Evolutionary conservation across 2,888 invertebrate species (phyloP).

Genomic region (Lottia gigantea): DNA sequence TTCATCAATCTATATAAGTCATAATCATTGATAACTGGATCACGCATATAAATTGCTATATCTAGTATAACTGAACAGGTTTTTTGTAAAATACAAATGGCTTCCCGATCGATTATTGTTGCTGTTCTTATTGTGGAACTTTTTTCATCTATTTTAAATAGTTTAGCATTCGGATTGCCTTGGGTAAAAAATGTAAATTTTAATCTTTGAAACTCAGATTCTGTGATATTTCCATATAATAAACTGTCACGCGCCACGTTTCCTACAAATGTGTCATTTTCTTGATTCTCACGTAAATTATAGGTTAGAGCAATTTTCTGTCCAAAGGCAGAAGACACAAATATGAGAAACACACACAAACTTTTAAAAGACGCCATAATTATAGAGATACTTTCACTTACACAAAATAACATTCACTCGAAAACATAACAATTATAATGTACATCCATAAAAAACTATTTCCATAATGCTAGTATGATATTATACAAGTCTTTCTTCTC

Average conservation of each 20-base stretch:
- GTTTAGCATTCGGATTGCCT: constrained; percentile 43
- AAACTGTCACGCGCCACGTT: constrained; percentile 51
- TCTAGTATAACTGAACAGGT: constrained; percentile 40
- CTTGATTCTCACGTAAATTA: constrained; percentile 31
- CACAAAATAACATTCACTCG: too few relatives aligned
- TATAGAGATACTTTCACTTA: too few relatives aligned
- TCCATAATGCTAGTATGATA: too few relatives aligned
- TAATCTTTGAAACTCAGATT: constrained; percentile 41
- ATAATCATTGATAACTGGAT: constrained; percentile 28
- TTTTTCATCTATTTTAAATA: constrained; percentile 42
- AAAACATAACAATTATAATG: too few relatives aligned
- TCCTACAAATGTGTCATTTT: constrained; percentile 35
- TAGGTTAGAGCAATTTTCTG: constrained; percentile 22
- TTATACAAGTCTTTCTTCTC: too few relatives aligned
- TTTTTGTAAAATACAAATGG: constrained; percentile 30
- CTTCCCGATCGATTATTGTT: constrained; percentile 47
- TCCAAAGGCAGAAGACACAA: not conserved
- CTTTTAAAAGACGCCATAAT: too few relatives aligned
- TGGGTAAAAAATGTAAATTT: constrained; percentile 46
- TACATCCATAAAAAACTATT: too few relatives aligned
- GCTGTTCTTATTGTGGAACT: constrained; percentile 44
- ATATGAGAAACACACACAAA: too few relatives aligned
- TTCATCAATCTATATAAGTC: constrained; percentile 35
- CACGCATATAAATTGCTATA: constrained; percentile 37
- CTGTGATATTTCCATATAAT: constrained; percentile 41